Percentiles rank a stretch among this genome's conserved stretches.
These are phyloP conservation scores for Sebastes reedi DNA, from an alignment of 2,797 vertebrate genomes.

Conservation along the genomic window DNA sequence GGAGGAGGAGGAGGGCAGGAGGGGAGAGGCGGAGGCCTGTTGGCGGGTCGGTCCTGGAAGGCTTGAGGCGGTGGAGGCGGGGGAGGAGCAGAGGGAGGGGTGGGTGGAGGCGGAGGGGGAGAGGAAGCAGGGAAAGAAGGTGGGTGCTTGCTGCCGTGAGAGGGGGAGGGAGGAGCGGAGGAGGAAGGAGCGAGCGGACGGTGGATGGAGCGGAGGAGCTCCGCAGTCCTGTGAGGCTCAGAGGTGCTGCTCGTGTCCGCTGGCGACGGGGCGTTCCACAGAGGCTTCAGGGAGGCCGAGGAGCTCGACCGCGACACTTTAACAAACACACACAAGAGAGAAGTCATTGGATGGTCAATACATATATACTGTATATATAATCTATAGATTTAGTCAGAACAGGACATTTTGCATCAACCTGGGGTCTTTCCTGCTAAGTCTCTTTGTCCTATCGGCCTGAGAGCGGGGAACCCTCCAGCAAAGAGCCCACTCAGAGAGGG, in stretches of 20 bases:
- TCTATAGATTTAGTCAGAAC: not conserved
- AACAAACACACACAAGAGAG: slow-evolving; percentile 7
- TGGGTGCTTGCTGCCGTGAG: slow-evolving; percentile 37
- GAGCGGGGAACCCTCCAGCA: slow-evolving; percentile 93
- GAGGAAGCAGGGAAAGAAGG: slow-evolving; percentile 36
- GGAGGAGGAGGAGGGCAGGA: slow-evolving; percentile 76
- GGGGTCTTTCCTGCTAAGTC: slow-evolving; percentile 81
- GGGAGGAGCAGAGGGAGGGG: slow-evolving; percentile 70
- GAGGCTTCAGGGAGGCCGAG: slow-evolving; percentile 77
- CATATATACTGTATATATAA: not conserved
- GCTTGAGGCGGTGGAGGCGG: slow-evolving; percentile 71
- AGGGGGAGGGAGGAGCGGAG: slow-evolving; percentile 73
- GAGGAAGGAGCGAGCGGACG: slow-evolving; percentile 71
- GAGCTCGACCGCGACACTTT: slow-evolving; percentile 80
- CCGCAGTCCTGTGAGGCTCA: slow-evolving; percentile 52
- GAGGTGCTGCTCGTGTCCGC: slow-evolving; percentile 42
- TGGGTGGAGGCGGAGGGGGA: slow-evolving; percentile 69
- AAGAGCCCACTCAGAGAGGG: slow-evolving; percentile 90
- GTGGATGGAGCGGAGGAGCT: slow-evolving; percentile 61
- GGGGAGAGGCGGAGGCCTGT: slow-evolving; percentile 68
- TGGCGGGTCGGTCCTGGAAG: slow-evolving; percentile 72
- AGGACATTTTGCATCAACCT: slow-evolving; percentile 76
- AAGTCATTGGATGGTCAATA: not conserved
- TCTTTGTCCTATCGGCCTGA: slow-evolving; percentile 90
- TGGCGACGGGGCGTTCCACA: slow-evolving; percentile 76